Evolutionary conservation across 2,797 vertebrate species (phyloP), one percentile per base, ranked within the genome.

Genomic region (Acridotheres tristis): DNA sequence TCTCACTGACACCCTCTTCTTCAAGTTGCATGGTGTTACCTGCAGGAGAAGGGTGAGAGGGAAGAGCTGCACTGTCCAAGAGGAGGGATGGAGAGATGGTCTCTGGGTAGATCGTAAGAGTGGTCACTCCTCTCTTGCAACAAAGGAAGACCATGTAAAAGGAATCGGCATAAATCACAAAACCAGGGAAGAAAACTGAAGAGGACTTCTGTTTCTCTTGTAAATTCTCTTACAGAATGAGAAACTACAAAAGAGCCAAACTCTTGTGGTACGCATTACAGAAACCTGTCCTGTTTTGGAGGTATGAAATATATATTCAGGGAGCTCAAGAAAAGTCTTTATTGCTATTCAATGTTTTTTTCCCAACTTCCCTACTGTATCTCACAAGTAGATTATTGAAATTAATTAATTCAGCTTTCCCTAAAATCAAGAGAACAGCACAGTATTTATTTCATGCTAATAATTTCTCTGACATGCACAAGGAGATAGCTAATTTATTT

Each of bases 401-500:
- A 93, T 83, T 27, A 51, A 73, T 94, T 90, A 69, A 61, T 69
- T 79, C 50, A 85, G n/a, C 62, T 93, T 90, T 92, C 45, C 67
- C 45, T 77, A 55, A 75, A 95, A 92, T 79, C 77, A 54, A 36
- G 48, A 89, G 59, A 96, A 67, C 62, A 82, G 45, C 66, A 48
- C 7, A 29, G 40, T 85, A 78, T 81, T 91, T 86, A 92, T 95
- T 93, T 96, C 74, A 93, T 57, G 32, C 58, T 95, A 95, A 88
- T 96, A 26, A 87, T 94, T 79, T 88, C 29, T 97, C 93, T 97
- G 89, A 90, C 93, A 95, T 50, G 53, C 61, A 81, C 40, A 29
- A 87, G 16, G 30, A 88, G 34, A 50, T 95, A 84, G 40, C 47
- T 94, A 85, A 92, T 94, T 91, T 93, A 85, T 96, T 97, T 96